A percentile compares a stretch with the other conserved stretches of the same genome.
Evolutionary conservation across 92 coral and sea anemone genomes (phyloP).

Genomic region (Actinernus sp.): DNA sequence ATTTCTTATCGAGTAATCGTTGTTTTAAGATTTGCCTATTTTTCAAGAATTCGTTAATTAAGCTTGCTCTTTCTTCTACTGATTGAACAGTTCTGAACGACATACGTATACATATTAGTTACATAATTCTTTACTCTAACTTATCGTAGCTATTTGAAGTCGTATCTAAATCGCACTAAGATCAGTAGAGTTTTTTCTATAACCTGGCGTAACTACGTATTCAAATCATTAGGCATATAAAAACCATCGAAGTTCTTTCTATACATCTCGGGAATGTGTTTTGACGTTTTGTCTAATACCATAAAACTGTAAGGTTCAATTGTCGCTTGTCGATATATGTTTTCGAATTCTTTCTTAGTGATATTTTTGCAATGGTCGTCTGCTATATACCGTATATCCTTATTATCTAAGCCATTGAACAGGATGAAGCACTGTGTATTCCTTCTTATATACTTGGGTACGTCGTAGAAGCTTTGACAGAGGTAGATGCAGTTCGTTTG

Average conservation of each 20-base stretch:
- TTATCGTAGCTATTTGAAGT: constrained; percentile 4
- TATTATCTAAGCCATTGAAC: constrained; percentile 20
- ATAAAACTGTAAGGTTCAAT: constrained; percentile 17
- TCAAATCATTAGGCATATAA: too few species aligned
- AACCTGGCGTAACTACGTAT: too few species aligned
- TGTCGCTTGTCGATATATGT: constrained; percentile 26
- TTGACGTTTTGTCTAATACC: constrained; percentile 12
- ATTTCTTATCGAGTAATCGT: too few species aligned
- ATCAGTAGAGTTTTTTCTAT: not conserved
- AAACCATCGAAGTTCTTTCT: constrained; percentile 21
- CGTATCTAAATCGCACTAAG: not conserved
- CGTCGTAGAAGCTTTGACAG: constrained; percentile 16
- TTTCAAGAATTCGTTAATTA: not conserved
- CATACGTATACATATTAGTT: not conserved
- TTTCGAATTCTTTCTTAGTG: constrained; percentile 11
- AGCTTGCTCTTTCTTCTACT: not conserved
- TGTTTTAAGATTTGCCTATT: too few species aligned
- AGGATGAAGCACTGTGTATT: constrained; percentile 22
- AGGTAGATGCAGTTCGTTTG: constrained; percentile 15
- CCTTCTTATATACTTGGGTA: constrained; percentile 15
- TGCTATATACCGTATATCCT: constrained; percentile 5
- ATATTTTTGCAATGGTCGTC: constrained; percentile 18
- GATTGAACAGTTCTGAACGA: constrained; percentile 3
- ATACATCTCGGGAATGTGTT: constrained; percentile 26
- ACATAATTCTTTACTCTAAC: constrained; percentile 1